phyloP scores from a whole-genome alignment of 2,797 vertebrate genomes.

The Chaenodraco wilsoni region DNA sequence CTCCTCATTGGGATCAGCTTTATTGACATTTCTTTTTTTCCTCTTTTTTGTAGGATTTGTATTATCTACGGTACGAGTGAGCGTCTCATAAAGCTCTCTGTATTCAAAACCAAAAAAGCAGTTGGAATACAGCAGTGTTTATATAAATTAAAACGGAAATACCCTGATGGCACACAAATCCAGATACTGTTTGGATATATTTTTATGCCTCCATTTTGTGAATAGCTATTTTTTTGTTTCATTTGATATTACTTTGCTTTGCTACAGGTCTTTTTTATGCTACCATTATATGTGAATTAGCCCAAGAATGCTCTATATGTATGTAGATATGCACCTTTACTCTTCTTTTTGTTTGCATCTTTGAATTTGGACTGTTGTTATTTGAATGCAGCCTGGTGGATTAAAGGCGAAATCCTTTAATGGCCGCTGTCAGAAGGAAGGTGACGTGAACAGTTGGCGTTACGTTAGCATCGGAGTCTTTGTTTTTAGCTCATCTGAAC shows the following conservation, averaged over 20 bases:
- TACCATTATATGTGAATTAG: constrained; percentile 90
- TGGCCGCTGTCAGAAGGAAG: constrained; percentile 55
- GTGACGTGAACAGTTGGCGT: constrained; percentile 63
- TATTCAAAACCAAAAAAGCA: constrained; percentile 92
- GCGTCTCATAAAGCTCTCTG: constrained; percentile 87
- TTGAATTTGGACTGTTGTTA: constrained; percentile 62
- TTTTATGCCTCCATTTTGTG: constrained; percentile 79
- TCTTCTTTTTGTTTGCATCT: constrained; percentile 65
- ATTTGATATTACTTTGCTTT: constrained; percentile 84
- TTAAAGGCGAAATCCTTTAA: constrained; percentile 22
- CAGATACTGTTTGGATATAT: constrained; percentile 79
- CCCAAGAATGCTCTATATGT: constrained; percentile 90
- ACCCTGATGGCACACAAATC: constrained; percentile 89
- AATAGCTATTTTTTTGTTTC: constrained; percentile 79
- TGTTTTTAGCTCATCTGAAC: constrained; percentile 46
- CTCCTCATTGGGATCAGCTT: constrained; percentile 87
- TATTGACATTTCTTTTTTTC: constrained; percentile 81
- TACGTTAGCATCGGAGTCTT: constrained; percentile 45
- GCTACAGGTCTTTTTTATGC: constrained; percentile 83
- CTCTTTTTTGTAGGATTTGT: constrained; percentile 88
- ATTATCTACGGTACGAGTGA: constrained; percentile 87
- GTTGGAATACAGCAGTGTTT: constrained; percentile 90
- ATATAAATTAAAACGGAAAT: constrained; percentile 83
- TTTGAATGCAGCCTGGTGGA: constrained; percentile 43
- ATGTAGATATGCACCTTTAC: constrained; percentile 90